Conservation (phyloP, 2,113 vertebrate genomes). For the Carassius auratus region DNA sequence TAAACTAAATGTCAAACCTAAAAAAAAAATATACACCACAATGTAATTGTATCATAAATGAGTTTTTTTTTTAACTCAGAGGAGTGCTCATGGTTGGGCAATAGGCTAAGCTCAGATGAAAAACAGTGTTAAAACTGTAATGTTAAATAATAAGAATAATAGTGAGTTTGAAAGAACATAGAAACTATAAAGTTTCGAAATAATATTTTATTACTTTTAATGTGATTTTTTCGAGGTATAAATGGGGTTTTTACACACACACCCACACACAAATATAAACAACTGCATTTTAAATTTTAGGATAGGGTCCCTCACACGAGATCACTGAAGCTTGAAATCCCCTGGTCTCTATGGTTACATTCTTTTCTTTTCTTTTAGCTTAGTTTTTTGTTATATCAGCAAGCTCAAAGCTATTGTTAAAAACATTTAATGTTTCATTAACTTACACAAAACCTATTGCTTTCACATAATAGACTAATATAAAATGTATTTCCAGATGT, state of each 20-base stretch:
- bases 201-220: background rate
- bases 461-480: background rate
- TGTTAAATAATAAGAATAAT: background rate
- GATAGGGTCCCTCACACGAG: background rate
- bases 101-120: background rate
- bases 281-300: background rate
- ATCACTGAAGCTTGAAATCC: background rate
- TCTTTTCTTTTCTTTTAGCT: background rate
- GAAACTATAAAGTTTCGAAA: background rate
- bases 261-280: background rate
- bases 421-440: background rate
- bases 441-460: background rate
- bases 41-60: too few species aligned
- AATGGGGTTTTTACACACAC: background rate
- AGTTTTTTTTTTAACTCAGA: too few species aligned
- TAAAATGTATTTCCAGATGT: background rate
- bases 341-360: background rate
- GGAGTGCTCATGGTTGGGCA: too few species aligned
- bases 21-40: background rate
- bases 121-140: background rate
- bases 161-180: background rate
- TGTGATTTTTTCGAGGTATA: background rate
- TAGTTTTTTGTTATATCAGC: background rate
- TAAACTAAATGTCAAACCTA: background rate
- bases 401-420: background rate